Percentiles rank a stretch among this genome's conserved stretches.
These are phyloP conservation scores for Bedellia somnulentella DNA, from an alignment of 2,888 invertebrate genomes.

Conservation along the genomic window DNA sequence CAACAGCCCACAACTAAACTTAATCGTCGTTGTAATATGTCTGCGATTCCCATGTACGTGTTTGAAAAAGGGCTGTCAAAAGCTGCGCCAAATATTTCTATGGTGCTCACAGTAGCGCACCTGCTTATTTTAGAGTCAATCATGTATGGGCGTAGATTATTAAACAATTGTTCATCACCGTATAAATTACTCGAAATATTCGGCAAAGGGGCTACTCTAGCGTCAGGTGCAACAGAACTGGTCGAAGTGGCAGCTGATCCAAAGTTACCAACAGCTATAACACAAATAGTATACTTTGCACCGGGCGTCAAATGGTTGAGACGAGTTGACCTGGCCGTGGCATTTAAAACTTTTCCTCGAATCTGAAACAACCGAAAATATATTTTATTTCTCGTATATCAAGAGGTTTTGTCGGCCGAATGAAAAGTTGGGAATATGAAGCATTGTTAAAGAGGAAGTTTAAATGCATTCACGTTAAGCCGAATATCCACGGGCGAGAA, in stretches of 20 bases:
- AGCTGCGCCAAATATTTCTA: conserved; percentile 70
- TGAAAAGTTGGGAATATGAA: conserved; percentile 24
- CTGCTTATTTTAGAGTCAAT: conserved; percentile 74
- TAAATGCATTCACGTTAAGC: conserved; percentile 38
- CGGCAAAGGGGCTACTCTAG: conserved; percentile 44
- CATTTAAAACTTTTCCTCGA: conserved; percentile 74
- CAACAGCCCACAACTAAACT: conserved; percentile 86
- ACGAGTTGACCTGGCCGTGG: conserved; percentile 72
- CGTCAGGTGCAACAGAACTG: conserved; percentile 46
- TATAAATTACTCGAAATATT: conserved; percentile 41
- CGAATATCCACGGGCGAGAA: conserved; percentile 41
- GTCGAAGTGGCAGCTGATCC: conserved; percentile 38
- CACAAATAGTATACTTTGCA: conserved; percentile 83
- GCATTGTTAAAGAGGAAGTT: conserved; percentile 36
- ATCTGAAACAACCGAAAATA: conserved; percentile 52
- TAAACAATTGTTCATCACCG: conserved; percentile 64
- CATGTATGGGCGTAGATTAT: conserved; percentile 34
- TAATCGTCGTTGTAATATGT: conserved; percentile 77
- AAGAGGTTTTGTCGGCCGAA: not conserved
- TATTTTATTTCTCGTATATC: not conserved
- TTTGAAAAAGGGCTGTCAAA: conserved; percentile 60
- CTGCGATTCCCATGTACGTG: conserved; percentile 70
- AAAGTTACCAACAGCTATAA: conserved; percentile 78
- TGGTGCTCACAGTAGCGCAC: conserved; percentile 75
- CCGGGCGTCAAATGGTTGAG: conserved; percentile 76